Evolutionary conservation across 1,140 invertebrate species (phyloP), one percentile per base, ranked within the genome.

Genomic region (Drosophila kanapiae): DNA sequence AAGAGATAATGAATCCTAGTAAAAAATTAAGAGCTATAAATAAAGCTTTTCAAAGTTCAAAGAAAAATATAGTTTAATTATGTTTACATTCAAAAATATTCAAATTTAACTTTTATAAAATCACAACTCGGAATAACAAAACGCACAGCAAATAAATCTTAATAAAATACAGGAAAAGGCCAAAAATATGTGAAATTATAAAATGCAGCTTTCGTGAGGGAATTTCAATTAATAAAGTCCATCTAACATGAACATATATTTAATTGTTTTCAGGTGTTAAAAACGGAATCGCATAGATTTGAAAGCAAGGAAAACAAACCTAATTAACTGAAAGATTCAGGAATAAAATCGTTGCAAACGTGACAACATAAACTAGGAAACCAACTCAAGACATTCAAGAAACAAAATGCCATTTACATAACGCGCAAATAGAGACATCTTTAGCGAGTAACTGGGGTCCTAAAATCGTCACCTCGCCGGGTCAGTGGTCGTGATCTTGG

Each of bases 401-500:
- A 33, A 38, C 31, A 33, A 33, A 53, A 61, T 35, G n/a, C 23
- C 23, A 31, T 56, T 77, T 77, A 60, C 54, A 40, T 56, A 68
- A 77, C 16, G 3, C 23, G 16, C 13, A 61, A 37, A 45, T 6
- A 8, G 3, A 53, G 29, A 51, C 31, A 45, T 67, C 13, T 65
- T 33, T 45, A 38, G 48, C 35, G 54, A 76, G 47, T 47, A 16
- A 40, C 35, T 54, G 37, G n/a, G 60, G 60, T 67, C 51, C 45
- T 48, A 23, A 77, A 67, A 13, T 77, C 37, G 57, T 40, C 75
- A 69, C 48, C 49, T 49, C 74, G 10, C 14, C 29, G 63, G 75
- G 75, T 77, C 63, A 77, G 56, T 61, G 75, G 63, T 77, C 74
- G 63, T 53, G 75, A 68, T 77, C 56, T 77, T 59, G 71, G 69